These are phyloP conservation scores for Mastigias papua DNA, from an alignment of 30 jellyfish, hydroid and myxozoan genomes.

Conservation along the genomic window DNA sequence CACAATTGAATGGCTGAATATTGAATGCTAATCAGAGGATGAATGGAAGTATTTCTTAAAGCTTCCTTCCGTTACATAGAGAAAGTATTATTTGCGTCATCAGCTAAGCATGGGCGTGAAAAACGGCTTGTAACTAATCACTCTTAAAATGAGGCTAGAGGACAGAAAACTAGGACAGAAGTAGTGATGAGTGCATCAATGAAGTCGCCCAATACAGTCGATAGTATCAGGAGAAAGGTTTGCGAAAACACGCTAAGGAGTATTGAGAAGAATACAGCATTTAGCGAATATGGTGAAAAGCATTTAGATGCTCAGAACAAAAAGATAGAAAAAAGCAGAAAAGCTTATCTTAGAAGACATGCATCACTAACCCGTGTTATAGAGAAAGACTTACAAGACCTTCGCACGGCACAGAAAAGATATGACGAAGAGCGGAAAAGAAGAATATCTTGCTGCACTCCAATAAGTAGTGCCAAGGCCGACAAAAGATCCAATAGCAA, in stretches of 20 bases:
- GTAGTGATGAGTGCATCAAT: neutral
- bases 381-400: conserved; percentile 8
- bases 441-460: neutral
- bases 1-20: too few species aligned
- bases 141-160: too few species aligned
- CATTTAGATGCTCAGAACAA: neutral
- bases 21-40: too few species aligned
- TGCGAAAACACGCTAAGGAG: neutral
- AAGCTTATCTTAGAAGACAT: neutral
- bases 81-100: too few species aligned
- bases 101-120: too few species aligned
- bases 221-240: neutral
- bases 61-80: too few species aligned
- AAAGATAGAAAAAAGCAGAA: conserved; percentile 16
- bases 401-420: neutral
- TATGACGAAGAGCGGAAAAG: neutral
- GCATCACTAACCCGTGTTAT: neutral
- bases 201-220: neutral
- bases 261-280: neutral
- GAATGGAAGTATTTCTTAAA: too few species aligned
- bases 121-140: too few species aligned
- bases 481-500: neutral
- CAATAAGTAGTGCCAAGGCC: neutral
- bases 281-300: neutral
- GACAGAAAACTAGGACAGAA: neutral